Evolutionary conservation across 2,113 vertebrate species (phyloP), one percentile per base, ranked within the genome.

Genomic region (Platysternon megacephalum): DNA sequence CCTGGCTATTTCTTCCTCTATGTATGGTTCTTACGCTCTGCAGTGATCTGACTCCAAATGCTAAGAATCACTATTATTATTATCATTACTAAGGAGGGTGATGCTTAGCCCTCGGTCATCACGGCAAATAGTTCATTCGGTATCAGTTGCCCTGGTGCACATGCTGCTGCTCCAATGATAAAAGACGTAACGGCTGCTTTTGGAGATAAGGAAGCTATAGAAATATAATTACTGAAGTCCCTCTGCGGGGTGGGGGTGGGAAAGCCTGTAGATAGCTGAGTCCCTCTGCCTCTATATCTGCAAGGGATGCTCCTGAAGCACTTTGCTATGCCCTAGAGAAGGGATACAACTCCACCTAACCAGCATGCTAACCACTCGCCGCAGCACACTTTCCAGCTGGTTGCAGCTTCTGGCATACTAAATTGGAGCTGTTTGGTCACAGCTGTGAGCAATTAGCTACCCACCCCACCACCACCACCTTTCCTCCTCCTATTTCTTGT

Each of bases 371-470:
- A 48, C 26, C 61, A 0, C 46, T 56, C 1, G 6, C 14, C 78
- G 61, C 76, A 53, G 29, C 1, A 8, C 0, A 1, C 32, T 81
- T 72, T 83, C 80, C 3, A 5, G 55, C 1, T 86, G 65, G 61
- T 53, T 95, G 84, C 88, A 88, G 92, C 87, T 97, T 92, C 90
- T 96, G 97, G 96, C 96, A 97, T 95, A 74, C 3, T 56, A 79
- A 90, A 79, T 83, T 91, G 95, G 85, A 91, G 92, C 89, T 93
- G 86, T 87, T 97, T 14, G 89, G 93, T 92, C 85, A 74, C 97
- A 97, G 96, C 96, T 98, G 96, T 19, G 91, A 97, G 86, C 90
- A 95, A 96, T 97, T 97, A 96, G 68, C 55, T 87, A 87, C 32
- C 4, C 42, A 9, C 51, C 82, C 49, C 42, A 61, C n/a, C 48